Conservation (phyloP, 2,888 invertebrate species). For the Cybosia mesomella region DNA sequence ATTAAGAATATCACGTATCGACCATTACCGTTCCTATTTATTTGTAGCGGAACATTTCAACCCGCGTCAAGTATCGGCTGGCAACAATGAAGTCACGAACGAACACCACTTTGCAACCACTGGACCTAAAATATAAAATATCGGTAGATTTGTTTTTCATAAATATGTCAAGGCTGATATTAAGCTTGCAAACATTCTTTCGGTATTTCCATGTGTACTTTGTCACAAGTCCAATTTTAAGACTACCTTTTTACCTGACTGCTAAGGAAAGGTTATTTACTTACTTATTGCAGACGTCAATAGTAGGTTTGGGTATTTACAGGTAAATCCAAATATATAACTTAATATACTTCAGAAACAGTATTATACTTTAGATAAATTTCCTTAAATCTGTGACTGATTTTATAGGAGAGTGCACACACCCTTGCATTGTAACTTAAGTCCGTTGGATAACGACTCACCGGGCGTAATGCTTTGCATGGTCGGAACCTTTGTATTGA, state of each 20-base stretch:
- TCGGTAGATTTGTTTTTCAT: slow-evolving; percentile 30
- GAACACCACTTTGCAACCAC: slow-evolving; percentile 56
- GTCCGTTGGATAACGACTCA: too few species aligned
- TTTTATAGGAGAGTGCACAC: neutral
- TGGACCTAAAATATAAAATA: slow-evolving; percentile 44
- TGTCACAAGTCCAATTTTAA: neutral
- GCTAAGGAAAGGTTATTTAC: too few species aligned
- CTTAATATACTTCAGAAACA: neutral
- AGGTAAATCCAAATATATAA: neutral
- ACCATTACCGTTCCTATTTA: slow-evolving; percentile 66
- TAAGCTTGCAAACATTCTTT: neutral
- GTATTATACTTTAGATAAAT: neutral
- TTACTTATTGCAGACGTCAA: neutral
- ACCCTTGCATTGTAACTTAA: too few species aligned
- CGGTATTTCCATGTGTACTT: neutral
- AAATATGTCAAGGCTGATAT: slow-evolving; percentile 22
- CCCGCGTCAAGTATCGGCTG: slow-evolving; percentile 56
- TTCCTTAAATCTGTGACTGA: neutral
- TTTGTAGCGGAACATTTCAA: slow-evolving; percentile 55
- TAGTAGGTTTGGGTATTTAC: neutral
- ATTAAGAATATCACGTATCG: slow-evolving; percentile 58
- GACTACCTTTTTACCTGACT: neutral
- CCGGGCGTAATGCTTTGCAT: too few species aligned
- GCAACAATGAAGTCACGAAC: slow-evolving; percentile 70
- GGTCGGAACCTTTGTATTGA: too few species aligned